Conservation (phyloP, 2,113 vertebrate species). For the mouse (Mus musculus) region GRCm39 chr4:84646501-84647000, state of each 20-base stretch:
- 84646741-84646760: conserved; percentile 74
- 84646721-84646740: conserved; percentile 55
- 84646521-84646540: conserved; percentile 58
- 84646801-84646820: conserved; percentile 79
- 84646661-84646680: conserved; percentile 67
- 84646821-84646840: conserved; percentile 83
- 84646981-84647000: conserved; percentile 79
- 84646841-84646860: conserved; percentile 86
- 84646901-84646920: conserved; percentile 81
- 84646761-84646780: conserved; percentile 73
- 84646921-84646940: conserved; percentile 61
- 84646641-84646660: conserved; percentile 62
- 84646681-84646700: conserved; percentile 68
- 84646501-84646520: conserved; percentile 71
- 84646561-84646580: conserved; percentile 62
- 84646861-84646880: conserved; percentile 76
- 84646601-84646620: conserved; percentile 60
- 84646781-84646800: conserved; percentile 72
- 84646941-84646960: conserved; percentile 81
- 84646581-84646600: conserved; percentile 72
- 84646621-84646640: conserved; percentile 42
- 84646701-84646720: conserved; percentile 69
- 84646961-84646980: conserved; percentile 82
- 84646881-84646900: conserved; percentile 79
- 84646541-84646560: background rate